Base-by-base conservation (phyloP, 1,140 invertebrate species). In the Musca vetustissima region DNA sequence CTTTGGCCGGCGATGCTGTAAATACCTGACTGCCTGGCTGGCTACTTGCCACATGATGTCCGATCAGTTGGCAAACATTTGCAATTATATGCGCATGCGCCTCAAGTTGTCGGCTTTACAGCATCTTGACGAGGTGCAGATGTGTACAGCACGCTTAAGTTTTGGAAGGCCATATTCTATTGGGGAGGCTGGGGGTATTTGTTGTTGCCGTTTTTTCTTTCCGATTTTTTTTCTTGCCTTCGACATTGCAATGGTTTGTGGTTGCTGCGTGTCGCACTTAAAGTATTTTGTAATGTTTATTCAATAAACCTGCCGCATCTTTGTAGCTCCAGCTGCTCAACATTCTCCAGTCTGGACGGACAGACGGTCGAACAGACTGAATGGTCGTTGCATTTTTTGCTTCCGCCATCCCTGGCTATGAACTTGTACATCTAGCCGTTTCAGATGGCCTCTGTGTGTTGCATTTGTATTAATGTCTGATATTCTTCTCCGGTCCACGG, bases 221-320 rank as follows among this genome's bases (percentile, higher is more conserved):
- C 17, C 6, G 4, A n/a, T 19, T 52, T 52, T 52, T 52, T 52
- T 21, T 17, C 1, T 52, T 52, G 7, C 1, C 28, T 32, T 57
- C 0, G 1, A 21, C 36, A 43, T 43, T 43, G 36, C 7, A 9
- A 9, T 43, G 14, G 21, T 55, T 2, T 11, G 19, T 61, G 32
- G 11, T 17, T 61, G 13, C 36, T 19, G 52, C 32, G 24, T 70
- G 76, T n/a, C 53, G 48, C 49, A 52, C 49, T 52, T 36, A 53
- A 66, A 66, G 65, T 66, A 66, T 66, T 66, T 66, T 66, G 65
- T 66, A 66, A 78, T 78, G 76, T 78, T 78, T 78, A 78, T 78
- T 78, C 76, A 78, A 78, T 78, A 78, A 78, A 78, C 76, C 70
- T 73, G 76, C 75, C 75, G 69, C 73, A 67, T 28, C 24, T 61